These are phyloP conservation scores for Geodia barretti DNA, from an alignment of 37 sponge, comb jelly and placozoan genomes.

Conservation along the genomic window DNA sequence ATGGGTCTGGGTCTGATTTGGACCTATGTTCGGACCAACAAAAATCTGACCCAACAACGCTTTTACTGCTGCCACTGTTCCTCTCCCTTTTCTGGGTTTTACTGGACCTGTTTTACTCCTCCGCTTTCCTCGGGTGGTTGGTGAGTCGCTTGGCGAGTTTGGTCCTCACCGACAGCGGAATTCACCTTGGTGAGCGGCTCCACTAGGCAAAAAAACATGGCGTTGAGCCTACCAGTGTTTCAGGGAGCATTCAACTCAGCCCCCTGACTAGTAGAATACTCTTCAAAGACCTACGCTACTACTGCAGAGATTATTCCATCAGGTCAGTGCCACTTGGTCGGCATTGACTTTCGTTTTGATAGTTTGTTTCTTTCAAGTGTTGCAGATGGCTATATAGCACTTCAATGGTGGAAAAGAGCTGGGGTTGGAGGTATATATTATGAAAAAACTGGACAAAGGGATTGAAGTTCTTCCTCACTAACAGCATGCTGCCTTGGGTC, in stretches of 20 bases:
- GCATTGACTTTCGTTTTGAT: too few species aligned
- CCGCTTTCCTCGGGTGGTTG: slow-evolving; percentile 31
- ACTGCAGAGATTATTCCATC: slow-evolving; percentile 48
- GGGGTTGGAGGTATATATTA: slow-evolving; percentile 10
- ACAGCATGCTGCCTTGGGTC: neutral
- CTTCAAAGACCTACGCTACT: slow-evolving; percentile 59
- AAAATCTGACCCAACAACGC: neutral
- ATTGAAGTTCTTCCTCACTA: neutral
- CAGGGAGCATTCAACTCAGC: slow-evolving; percentile 51
- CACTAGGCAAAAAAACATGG: too few species aligned
- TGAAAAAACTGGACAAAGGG: too few species aligned
- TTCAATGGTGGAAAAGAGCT: slow-evolving; percentile 56
- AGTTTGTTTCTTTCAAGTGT: slow-evolving; percentile 15
- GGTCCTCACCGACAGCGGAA: slow-evolving; percentile 42
- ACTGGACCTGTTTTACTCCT: slow-evolving; percentile 43
- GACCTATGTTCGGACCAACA: neutral
- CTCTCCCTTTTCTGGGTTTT: slow-evolving; percentile 60
- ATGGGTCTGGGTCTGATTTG: neutral
- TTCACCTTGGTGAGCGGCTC: slow-evolving; percentile 63
- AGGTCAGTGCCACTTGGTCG: too few species aligned
- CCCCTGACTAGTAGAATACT: slow-evolving; percentile 54
- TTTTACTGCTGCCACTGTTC: slow-evolving; percentile 41
- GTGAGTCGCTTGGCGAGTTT: slow-evolving; percentile 31
- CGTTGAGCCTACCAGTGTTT: neutral
- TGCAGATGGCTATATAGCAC: slow-evolving; percentile 49